phyloP scores from a whole-genome alignment of 2,888 invertebrate species.

The Agrenia bidenticulata region DNA sequence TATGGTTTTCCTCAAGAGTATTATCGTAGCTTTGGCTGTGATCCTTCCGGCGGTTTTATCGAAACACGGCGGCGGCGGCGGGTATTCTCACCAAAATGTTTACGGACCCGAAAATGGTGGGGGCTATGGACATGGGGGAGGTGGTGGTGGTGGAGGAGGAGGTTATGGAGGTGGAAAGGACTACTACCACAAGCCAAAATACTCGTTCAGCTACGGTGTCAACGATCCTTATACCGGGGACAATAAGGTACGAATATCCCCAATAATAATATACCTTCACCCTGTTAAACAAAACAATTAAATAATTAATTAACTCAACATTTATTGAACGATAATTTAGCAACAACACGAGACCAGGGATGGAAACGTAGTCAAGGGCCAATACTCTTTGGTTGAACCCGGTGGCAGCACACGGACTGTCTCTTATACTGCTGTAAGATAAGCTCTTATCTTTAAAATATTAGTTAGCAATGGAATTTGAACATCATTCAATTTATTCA shows the following conservation, averaged over 20 bases:
- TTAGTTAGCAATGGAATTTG: neutral
- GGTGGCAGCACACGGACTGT: constrained; percentile 73
- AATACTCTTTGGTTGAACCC: constrained; percentile 72
- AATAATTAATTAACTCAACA: too few species aligned
- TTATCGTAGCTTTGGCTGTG: constrained; percentile 22
- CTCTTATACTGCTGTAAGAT: constrained; percentile 65
- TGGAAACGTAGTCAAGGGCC: constrained; percentile 71
- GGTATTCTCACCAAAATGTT: constrained; percentile 43
- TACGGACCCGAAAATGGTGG: constrained; percentile 39
- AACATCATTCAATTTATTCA: too few species aligned
- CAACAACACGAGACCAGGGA: constrained; percentile 71
- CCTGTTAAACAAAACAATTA: neutral
- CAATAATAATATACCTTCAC: neutral
- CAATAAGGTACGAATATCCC: constrained; percentile 20
- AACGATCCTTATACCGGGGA: constrained; percentile 50
- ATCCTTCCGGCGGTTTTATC: constrained; percentile 32
- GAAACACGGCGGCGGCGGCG: constrained; percentile 36
- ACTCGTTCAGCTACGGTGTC: constrained; percentile 36
- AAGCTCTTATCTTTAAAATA: neutral
- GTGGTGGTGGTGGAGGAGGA: constrained; percentile 26
- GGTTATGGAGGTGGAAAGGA: constrained; percentile 32
- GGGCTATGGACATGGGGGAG: constrained; percentile 28
- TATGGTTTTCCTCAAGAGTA: constrained; percentile 23
- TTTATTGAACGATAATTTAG: too few species aligned
- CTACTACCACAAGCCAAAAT: constrained; percentile 40